A percentile compares a stretch with the other conserved stretches of the same genome.
phyloP scores from a whole-genome alignment of 2,113 vertebrate genomes.

The Euleptes europaea region DNA sequence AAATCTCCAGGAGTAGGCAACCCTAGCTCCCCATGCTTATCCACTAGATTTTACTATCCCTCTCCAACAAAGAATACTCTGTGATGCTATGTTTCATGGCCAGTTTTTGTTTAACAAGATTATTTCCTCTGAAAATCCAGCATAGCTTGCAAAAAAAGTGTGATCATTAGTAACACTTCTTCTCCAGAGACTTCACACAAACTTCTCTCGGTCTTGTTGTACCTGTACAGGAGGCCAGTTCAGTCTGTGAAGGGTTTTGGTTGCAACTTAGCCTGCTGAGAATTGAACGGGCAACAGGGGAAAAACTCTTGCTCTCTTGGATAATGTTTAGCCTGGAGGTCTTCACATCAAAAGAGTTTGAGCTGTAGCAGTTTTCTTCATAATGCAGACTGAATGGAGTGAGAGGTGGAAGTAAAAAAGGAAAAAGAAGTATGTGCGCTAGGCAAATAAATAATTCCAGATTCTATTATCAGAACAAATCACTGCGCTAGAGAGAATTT shows the following conservation, averaged over 20 bases:
- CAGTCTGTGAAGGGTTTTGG: background rate
- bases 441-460: background rate
- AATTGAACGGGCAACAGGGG: conserved; percentile 36
- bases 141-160: conserved; percentile 2
- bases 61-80: background rate
- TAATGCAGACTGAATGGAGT: background rate
- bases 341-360: conserved; percentile 44
- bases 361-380: background rate
- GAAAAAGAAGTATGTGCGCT: background rate
- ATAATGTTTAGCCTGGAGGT: conserved; percentile 18
- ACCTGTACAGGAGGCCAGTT: conserved; percentile 27
- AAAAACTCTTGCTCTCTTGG: background rate
- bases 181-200: conserved; percentile 52
- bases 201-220: conserved; percentile 6
- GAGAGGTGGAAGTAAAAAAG: background rate
- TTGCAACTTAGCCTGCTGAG: background rate
- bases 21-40: too few species aligned
- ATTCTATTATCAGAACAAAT: background rate
- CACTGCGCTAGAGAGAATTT: background rate
- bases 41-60: background rate
- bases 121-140: conserved; percentile 38
- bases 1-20: too few species aligned
- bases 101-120: conserved; percentile 27
- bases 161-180: conserved; percentile 24
- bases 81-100: background rate